These are phyloP conservation scores for Bacillus rossius DNA, from an alignment of 1,140 invertebrate species.

Conservation along the genomic window DNA sequence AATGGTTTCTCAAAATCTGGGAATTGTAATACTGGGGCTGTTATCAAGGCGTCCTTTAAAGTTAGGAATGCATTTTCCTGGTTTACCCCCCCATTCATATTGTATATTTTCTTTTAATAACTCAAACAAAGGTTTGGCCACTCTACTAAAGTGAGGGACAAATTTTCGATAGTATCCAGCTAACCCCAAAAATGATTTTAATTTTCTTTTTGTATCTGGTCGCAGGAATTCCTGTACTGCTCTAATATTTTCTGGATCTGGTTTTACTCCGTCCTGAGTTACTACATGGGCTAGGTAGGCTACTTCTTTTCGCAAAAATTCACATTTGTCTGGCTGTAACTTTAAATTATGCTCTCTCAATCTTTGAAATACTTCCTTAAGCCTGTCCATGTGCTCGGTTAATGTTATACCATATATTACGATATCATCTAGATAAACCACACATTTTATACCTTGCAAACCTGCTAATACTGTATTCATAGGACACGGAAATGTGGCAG, in stretches of 20 bases:
- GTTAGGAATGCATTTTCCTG: neutral
- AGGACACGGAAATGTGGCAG: conserved; percentile 31
- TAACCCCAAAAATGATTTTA: conserved; percentile 27
- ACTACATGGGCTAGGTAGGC: conserved; percentile 29
- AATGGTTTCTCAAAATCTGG: conserved; percentile 14
- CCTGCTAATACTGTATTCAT: conserved; percentile 24
- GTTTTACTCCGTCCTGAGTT: conserved; percentile 20
- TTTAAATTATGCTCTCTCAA: conserved; percentile 18
- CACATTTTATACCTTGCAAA: conserved; percentile 7
- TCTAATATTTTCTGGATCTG: conserved; percentile 25
- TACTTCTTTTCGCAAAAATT: conserved; percentile 28
- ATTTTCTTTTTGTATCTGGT: conserved; percentile 18
- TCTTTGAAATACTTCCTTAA: neutral
- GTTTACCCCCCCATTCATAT: no score
- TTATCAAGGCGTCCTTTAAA: neutral
- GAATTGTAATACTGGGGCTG: conserved; percentile 3
- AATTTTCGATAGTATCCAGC: conserved; percentile 19
- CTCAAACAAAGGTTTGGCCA: neutral
- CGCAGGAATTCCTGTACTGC: conserved; percentile 23
- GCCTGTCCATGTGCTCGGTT: neutral
- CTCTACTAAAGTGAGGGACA: neutral
- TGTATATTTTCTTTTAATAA: conserved; percentile 4
- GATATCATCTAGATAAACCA: conserved; percentile 12
- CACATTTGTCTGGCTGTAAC: conserved; percentile 32
- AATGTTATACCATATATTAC: neutral